Conservation (phyloP, 2,888 invertebrate genomes). For the Therioaphis trifolii region DNA sequence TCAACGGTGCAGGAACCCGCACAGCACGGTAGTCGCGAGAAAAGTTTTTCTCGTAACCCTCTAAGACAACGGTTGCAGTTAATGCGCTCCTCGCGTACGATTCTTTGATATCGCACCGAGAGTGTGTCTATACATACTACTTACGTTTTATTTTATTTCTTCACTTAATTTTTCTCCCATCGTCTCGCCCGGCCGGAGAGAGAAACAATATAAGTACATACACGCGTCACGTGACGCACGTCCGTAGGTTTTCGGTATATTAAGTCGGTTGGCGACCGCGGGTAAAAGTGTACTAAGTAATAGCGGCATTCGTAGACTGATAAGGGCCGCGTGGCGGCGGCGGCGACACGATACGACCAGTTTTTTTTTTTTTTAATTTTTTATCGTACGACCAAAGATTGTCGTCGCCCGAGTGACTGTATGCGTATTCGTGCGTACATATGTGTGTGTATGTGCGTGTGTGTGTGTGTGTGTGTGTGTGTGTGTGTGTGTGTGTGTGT, state of each 20-base stretch:
- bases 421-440: background rate
- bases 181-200: background rate
- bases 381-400: constrained; percentile 26
- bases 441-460: background rate
- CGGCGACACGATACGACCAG: constrained; percentile 35
- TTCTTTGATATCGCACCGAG: too few relatives aligned
- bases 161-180: too few relatives aligned
- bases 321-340: constrained; percentile 29
- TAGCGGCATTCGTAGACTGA: constrained; percentile 46
- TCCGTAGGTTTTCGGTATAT: background rate
- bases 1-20: too few relatives aligned
- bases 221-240: background rate
- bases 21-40: too few relatives aligned
- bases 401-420: constrained; percentile 21
- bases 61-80: too few relatives aligned
- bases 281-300: constrained; percentile 38
- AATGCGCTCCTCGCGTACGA: too few relatives aligned
- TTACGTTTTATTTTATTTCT: too few relatives aligned
- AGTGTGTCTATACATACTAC: too few relatives aligned
- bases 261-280: background rate
- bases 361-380: background rate
- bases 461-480: background rate
- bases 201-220: background rate
- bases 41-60: too few relatives aligned
- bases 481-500: background rate